Conservation (phyloP, 2,113 vertebrate genomes). For the Paradisaea rubra region DNA sequence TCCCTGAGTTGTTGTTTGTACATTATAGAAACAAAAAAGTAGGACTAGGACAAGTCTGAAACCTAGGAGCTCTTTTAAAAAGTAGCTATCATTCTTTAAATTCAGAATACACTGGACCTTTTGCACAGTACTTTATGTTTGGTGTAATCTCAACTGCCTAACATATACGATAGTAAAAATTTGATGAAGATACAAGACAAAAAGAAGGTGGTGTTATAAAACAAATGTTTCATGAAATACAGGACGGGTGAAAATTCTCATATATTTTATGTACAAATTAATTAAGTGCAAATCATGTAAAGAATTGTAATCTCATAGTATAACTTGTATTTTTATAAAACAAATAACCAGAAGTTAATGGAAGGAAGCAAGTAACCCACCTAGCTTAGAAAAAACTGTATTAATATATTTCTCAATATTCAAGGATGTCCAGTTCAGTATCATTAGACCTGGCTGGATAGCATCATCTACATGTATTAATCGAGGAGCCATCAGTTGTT, state of each 20-base stretch:
- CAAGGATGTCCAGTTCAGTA: conserved; percentile 87
- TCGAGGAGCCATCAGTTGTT: conserved; percentile 75
- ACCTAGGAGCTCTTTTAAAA: not conserved
- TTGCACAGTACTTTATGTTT: not conserved
- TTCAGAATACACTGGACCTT: not conserved
- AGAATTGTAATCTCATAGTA: not conserved
- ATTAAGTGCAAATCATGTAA: not conserved
- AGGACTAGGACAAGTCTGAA: not conserved
- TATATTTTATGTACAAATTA: not conserved
- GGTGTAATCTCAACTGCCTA: not conserved
- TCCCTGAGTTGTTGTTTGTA: not conserved
- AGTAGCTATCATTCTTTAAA: not conserved
- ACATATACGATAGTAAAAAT: not conserved
- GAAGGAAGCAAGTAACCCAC: conserved; percentile 61
- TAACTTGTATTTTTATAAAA: not conserved
- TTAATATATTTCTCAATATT: conserved; percentile 84
- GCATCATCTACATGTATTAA: conserved; percentile 82
- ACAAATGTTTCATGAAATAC: not conserved
- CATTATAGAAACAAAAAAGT: not conserved
- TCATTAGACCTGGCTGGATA: conserved; percentile 81
- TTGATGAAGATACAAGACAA: not conserved
- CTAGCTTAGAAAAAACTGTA: conserved; percentile 72
- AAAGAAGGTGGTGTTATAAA: not conserved
- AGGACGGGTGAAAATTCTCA: not conserved
- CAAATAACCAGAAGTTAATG: not conserved